A percentile compares a stretch with the other conserved stretches of the same genome.
Conservation (phyloP, 2,888 invertebrate species). For the Scaptomyza polygonia region DNA sequence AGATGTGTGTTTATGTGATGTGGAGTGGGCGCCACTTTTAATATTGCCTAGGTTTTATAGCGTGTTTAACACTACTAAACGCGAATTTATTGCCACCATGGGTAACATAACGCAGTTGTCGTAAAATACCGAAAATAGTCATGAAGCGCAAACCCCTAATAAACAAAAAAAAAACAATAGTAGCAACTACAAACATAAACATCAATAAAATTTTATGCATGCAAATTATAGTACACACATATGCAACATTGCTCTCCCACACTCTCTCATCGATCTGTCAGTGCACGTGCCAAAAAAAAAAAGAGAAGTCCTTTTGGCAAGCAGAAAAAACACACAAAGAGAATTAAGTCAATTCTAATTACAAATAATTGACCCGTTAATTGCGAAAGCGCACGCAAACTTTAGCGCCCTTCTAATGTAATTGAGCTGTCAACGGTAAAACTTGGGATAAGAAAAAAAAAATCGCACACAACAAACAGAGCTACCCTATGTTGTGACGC, state of each 20-base stretch:
- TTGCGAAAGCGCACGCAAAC: constrained; percentile 60
- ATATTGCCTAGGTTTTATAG: constrained; percentile 67
- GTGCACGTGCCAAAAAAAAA: constrained; percentile 69
- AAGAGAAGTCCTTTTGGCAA: constrained; percentile 47
- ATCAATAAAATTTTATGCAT: constrained; percentile 65
- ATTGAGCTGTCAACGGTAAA: constrained; percentile 70
- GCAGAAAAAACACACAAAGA: constrained; percentile 15
- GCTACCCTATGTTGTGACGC: constrained; percentile 18
- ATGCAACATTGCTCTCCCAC: constrained; percentile 27
- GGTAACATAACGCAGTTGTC: constrained; percentile 75
- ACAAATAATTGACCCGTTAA: constrained; percentile 76
- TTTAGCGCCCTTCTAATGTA: constrained; percentile 55
- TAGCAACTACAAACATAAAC: constrained; percentile 42
- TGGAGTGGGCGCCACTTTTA: constrained; percentile 50
- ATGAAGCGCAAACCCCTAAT: constrained; percentile 47
- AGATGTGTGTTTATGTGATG: constrained; percentile 37
- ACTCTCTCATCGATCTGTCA: background rate
- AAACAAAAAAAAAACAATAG: constrained; percentile 18
- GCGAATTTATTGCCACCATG: constrained; percentile 73
- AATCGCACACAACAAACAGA: background rate
- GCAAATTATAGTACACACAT: constrained; percentile 55
- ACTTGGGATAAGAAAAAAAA: background rate
- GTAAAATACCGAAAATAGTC: constrained; percentile 71
- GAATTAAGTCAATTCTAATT: constrained; percentile 74
- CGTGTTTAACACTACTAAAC: constrained; percentile 78